Base-by-base conservation (phyloP, 2,888 invertebrate species). In the Trissonchulus latispiculum region DNA sequence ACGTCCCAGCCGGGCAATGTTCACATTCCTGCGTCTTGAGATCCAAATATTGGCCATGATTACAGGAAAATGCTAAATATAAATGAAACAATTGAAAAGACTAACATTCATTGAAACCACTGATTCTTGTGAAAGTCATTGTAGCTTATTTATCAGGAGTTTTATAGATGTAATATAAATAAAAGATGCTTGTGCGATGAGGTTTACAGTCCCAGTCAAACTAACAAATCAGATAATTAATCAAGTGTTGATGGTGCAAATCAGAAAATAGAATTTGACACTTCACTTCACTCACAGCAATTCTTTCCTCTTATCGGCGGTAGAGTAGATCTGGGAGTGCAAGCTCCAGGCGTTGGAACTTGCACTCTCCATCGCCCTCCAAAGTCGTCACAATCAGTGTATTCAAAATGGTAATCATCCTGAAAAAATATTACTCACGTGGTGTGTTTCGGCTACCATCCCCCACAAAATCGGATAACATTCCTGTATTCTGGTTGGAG, bases 281-380 rank as follows among this genome's bases (percentile, higher is more conserved):
- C n/a, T 59, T n/a, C 18, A 59, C 18, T 59, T 59, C 59, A 76
- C 86, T 84, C 81, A 88, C 87, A 84, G 82, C 88, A 88, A 75
- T 85, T 84, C 72, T 85, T 81, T 31, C 87, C 85, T 75, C 85
- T 81, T 36, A 83, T 83, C 0, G 87, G 86, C 71, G 84, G 79
- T 70, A 83, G 82, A 36, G 86, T 82, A 15, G 83, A 81, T 31
- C 83, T 84, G 35, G 82, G 83, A 18, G 79, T 79, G 76, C 86
- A 86, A 73, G 76, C 78, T 23, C 78, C 78, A 1, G 80, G 77
- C 29, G 78, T 77, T 36, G 88, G 88, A 48, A 88, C 86, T 35
- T 86, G 85, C 1, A 88, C 87, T 74, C 87, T 81, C 88, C 88
- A 88, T 73, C 87, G 79, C 0, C 84, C 85, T 8, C 84, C 85